Conservation (phyloP, 1,140 invertebrate species). For the Ips typographus region DNA sequence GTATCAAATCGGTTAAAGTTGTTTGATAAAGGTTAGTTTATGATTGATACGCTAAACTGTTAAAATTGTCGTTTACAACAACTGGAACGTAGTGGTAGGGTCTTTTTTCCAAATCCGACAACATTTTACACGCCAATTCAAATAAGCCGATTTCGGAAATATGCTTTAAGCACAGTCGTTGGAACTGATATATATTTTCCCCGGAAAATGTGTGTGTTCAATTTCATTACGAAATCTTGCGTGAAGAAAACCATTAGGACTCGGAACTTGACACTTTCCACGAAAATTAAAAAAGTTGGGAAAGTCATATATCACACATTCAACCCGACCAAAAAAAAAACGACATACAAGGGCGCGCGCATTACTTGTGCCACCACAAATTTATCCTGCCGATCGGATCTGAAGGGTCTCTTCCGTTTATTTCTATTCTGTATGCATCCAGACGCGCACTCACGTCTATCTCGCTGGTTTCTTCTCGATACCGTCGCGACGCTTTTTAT, state of each 20-base stretch:
- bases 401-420: conserved; percentile 25
- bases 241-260: conserved; percentile 31
- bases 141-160: conserved; percentile 4
- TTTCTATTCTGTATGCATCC: conserved; percentile 35
- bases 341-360: conserved; percentile 32
- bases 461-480: conserved; percentile 14
- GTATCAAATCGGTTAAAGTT: too few species aligned
- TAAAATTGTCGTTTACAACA: too few species aligned
- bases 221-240: conserved; percentile 34
- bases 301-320: conserved; percentile 30
- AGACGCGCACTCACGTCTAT: conserved; percentile 32
- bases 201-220: conserved; percentile 24
- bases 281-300: conserved; percentile 38
- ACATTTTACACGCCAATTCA: too few species aligned
- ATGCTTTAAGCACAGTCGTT: conserved; percentile 4
- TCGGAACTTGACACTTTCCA: conserved; percentile 29
- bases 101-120: too few species aligned
- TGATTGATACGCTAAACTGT: too few species aligned
- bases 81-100: too few species aligned
- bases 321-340: conserved; percentile 8
- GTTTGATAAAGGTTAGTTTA: too few species aligned
- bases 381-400: conserved; percentile 23
- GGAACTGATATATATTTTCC: conserved; percentile 27
- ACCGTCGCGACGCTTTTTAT: conserved; percentile 27
- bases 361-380: conserved; percentile 26